Percentiles rank a stretch among this genome's conserved stretches.
These are phyloP conservation scores for Neoitamus cyanurus DNA, from an alignment of 2,888 invertebrate species.

Conservation along the genomic window DNA sequence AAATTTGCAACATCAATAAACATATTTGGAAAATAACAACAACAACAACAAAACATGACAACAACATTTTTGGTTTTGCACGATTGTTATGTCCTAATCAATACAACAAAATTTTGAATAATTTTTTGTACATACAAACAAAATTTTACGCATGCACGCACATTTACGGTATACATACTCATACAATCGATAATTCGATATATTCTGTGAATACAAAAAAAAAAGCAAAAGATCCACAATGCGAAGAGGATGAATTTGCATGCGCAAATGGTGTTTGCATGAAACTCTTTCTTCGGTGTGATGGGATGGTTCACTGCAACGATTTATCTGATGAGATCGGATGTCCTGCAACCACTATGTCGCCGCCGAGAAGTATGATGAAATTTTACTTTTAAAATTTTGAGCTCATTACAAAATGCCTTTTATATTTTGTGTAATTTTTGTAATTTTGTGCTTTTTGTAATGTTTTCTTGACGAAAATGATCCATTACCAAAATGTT, in stretches of 20 bases:
- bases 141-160: conserved; percentile 6
- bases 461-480: neutral
- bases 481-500: neutral
- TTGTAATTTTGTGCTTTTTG: conserved; percentile 21
- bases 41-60: neutral
- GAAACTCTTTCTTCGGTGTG: conserved; percentile 67
- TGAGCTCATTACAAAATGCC: neutral
- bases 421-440: conserved; percentile 17
- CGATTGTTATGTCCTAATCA: neutral
- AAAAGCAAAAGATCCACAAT: conserved; percentile 58
- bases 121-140: conserved; percentile 11
- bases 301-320: conserved; percentile 71
- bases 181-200: neutral
- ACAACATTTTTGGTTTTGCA: conserved; percentile 15
- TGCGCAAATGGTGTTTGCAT: conserved; percentile 75
- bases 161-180: neutral
- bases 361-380: conserved; percentile 50
- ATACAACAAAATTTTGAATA: neutral
- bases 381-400: conserved; percentile 11
- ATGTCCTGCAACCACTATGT: conserved; percentile 58
- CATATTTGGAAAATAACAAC: conserved; percentile 18
- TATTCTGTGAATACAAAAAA: neutral
- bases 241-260: conserved; percentile 69
- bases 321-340: conserved; percentile 71
- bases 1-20: neutral